Percentiles rank a stretch among this genome's conserved stretches.
Evolutionary conservation across 2,113 vertebrate genomes (phyloP).

Genomic region (Meriones unguiculatus): DNA sequence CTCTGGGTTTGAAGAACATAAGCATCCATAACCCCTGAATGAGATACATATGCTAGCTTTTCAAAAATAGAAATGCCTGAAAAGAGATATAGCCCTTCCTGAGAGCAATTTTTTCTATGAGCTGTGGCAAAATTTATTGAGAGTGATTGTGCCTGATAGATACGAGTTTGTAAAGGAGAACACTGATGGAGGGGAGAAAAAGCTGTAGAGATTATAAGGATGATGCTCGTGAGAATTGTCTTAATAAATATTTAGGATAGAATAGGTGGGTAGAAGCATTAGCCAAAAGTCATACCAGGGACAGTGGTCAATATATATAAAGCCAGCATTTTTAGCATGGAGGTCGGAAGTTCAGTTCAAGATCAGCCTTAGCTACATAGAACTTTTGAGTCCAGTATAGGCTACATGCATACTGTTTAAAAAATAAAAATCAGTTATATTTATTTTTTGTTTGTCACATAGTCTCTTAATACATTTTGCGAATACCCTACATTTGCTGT

Average conservation of each 20-base stretch:
- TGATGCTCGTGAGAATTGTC: not conserved
- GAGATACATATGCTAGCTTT: not conserved
- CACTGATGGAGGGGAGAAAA: not conserved
- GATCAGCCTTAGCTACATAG: not conserved
- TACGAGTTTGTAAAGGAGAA: not conserved
- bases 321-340: not conserved
- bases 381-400: not conserved
- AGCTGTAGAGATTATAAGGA: not conserved
- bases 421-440: not conserved
- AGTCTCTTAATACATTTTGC: not conserved
- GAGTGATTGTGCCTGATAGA: not conserved
- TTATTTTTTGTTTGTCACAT: not conserved
- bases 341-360: not conserved
- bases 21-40: not conserved
- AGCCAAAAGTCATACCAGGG: not conserved
- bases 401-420: not conserved
- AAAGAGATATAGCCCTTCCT: not conserved
- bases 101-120: not conserved
- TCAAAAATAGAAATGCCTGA: not conserved
- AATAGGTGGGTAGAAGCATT: not conserved
- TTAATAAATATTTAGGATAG: not conserved
- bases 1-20: not conserved
- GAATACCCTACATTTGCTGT: not conserved
- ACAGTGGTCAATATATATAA: not conserved
- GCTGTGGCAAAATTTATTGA: not conserved